These are phyloP conservation scores for Frankliniella fusca DNA, from an alignment of 2,888 invertebrate species.

Conservation along the genomic window DNA sequence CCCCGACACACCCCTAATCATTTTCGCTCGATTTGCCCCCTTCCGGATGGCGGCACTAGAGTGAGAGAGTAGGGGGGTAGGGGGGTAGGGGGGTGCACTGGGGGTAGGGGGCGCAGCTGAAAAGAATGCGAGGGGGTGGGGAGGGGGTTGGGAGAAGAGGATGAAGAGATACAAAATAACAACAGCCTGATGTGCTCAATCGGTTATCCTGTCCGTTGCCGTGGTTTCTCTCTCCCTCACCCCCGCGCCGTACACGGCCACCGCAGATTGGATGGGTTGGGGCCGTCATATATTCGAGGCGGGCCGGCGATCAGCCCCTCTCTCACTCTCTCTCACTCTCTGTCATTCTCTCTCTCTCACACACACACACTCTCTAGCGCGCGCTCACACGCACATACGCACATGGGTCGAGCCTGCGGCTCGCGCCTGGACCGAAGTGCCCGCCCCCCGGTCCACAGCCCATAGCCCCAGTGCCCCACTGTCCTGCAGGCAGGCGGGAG, in stretches of 20 bases:
- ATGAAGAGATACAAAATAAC: constrained; percentile 18
- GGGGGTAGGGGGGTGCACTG: background rate
- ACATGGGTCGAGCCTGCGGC: constrained; percentile 26
- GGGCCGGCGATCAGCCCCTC: background rate
- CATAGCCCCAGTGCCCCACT: no score
- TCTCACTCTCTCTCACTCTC: constrained; percentile 28
- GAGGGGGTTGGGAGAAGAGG: background rate
- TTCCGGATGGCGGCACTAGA: background rate
- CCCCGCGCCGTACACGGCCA: background rate
- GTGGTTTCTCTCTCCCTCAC: constrained; percentile 16
- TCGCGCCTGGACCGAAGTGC: constrained; percentile 30
- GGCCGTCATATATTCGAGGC: constrained; percentile 2
- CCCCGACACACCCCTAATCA: constrained; percentile 23
- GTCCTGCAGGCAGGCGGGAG: no score
- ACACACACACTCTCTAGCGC: constrained; percentile 29
- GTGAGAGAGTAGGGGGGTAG: no score
- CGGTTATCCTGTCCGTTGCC: constrained; percentile 7
- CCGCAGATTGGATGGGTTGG: constrained; percentile 1
- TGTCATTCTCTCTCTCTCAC: constrained; percentile 18
- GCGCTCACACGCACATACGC: constrained; percentile 3
- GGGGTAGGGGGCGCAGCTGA: background rate
- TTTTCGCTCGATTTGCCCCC: constrained; percentile 12
- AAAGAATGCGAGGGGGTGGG: background rate
- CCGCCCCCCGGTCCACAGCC: no score
- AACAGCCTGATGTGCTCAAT: constrained; percentile 16